A percentile compares a stretch with the other conserved stretches of the same genome.
These are phyloP conservation scores for Scaptomyza montana DNA, from an alignment of 1,140 invertebrate genomes.

Conservation along the genomic window DNA sequence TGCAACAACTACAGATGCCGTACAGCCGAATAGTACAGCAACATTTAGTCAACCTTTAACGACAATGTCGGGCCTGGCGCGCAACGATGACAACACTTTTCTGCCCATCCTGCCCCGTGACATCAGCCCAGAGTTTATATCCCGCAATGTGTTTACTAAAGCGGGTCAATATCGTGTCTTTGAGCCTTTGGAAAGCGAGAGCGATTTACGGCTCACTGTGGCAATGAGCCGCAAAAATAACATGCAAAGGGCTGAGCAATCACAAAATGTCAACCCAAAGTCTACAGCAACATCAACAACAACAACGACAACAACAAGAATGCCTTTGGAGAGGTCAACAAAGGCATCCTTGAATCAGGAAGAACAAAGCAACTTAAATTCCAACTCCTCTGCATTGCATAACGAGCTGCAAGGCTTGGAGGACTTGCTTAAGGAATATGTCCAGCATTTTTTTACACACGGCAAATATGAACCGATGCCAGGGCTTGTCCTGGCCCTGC, in stretches of 20 bases:
- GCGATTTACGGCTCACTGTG: constrained; percentile 65
- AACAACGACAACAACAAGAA: background rate
- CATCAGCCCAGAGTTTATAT: constrained; percentile 75
- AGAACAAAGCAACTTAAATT: background rate
- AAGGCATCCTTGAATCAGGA: background rate
- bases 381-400: constrained; percentile 33
- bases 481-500: constrained; percentile 67
- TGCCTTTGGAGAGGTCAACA: constrained; percentile 13
- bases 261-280: background rate
- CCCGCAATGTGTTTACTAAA: constrained; percentile 79
- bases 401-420: constrained; percentile 63
- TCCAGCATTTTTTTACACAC: constrained; percentile 71
- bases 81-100: constrained; percentile 69
- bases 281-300: background rate
- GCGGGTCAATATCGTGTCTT: constrained; percentile 78
- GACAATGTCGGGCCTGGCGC: constrained; percentile 60
- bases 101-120: constrained; percentile 73
- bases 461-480: constrained; percentile 75
- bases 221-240: constrained; percentile 62
- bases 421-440: constrained; percentile 71
- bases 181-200: constrained; percentile 69
- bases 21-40: background rate
- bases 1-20: constrained; percentile 17
- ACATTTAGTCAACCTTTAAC: constrained; percentile 68
- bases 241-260: constrained; percentile 34